phyloP scores from a whole-genome alignment of 2,113 vertebrate genomes.

The Cyanoderma ruficeps region DNA sequence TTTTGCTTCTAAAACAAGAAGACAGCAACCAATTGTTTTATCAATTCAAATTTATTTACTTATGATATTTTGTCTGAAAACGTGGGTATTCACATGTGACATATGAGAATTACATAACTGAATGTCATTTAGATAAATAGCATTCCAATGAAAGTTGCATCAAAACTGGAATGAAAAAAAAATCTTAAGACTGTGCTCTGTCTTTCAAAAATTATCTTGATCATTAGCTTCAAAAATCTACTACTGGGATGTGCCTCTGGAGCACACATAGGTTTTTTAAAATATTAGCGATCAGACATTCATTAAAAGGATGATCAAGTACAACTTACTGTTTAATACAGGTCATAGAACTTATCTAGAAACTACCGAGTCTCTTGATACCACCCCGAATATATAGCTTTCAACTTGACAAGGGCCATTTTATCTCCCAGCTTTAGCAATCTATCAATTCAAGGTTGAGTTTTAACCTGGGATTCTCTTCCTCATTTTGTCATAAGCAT shows the following conservation, averaged over 20 bases:
- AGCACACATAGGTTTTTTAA: background rate
- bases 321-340: background rate
- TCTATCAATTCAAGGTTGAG: background rate
- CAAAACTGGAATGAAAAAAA: background rate
- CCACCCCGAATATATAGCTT: background rate
- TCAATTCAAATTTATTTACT: background rate
- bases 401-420: background rate
- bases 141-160: background rate
- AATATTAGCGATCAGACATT: background rate
- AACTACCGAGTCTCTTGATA: background rate
- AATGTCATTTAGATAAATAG: background rate
- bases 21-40: background rate
- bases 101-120: background rate
- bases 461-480: background rate
- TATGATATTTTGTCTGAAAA: background rate
- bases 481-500: background rate
- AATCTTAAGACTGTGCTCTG: background rate
- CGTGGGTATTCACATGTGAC: background rate
- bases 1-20: background rate
- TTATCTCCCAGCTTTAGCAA: background rate
- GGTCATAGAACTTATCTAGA: background rate
- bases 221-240: background rate
- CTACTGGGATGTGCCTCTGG: rapidly evolving
- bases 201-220: background rate
- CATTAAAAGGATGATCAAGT: background rate